Percentiles rank a stretch among this genome's conserved stretches.
Evolutionary conservation across 37 sponge, comb jelly and placozoan species (phyloP).

Genomic region (Dysidea cf. avara): DNA sequence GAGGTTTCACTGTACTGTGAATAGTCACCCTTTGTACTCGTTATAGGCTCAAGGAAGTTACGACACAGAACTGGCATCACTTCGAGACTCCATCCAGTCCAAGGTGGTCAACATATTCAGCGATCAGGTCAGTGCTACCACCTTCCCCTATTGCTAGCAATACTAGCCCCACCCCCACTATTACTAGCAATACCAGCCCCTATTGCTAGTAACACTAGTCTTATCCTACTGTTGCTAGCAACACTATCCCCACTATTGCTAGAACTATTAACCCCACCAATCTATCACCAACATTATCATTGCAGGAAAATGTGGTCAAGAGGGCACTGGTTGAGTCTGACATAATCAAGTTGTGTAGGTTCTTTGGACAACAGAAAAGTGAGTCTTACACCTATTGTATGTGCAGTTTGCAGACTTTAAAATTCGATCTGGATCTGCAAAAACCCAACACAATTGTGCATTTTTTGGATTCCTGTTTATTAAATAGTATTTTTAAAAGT

Average conservation of each 20-base stretch:
- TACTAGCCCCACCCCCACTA: background rate
- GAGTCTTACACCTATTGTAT: too few species aligned
- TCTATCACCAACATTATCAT: background rate
- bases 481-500: too few species aligned
- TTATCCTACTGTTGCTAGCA: background rate
- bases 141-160: background rate
- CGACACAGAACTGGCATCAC: constrained; percentile 61
- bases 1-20: background rate
- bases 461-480: too few species aligned
- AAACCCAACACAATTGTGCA: too few species aligned
- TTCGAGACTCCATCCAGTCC: constrained; percentile 65
- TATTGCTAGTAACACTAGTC: background rate
- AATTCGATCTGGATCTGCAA: too few species aligned
- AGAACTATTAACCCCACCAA: background rate
- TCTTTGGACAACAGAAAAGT: constrained; percentile 95
- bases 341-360: constrained; percentile 81
- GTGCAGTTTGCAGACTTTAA: too few species aligned
- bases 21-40: background rate
- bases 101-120: constrained; percentile 69
- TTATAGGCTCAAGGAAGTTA: constrained; percentile 63
- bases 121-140: constrained; percentile 44
- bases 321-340: constrained; percentile 74
- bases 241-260: background rate
- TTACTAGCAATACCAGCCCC: background rate
- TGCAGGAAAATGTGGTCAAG: constrained; percentile 83